phyloP scores from a whole-genome alignment of 2,797 vertebrate genomes.

The Nyctalus aviator region DNA sequence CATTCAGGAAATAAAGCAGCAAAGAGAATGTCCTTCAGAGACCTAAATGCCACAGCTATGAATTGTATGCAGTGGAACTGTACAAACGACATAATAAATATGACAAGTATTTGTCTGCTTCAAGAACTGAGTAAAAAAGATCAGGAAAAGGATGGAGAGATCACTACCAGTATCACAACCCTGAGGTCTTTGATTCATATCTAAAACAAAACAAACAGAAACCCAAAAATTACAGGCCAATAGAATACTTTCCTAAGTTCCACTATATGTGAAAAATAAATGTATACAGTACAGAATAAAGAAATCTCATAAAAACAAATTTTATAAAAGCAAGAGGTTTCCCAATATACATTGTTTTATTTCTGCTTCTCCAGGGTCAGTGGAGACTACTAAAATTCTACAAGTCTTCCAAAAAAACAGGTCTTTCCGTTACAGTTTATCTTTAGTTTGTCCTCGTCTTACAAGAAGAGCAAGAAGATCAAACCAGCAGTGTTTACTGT shows the following conservation, averaged over 20 bases:
- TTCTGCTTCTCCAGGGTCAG: slow-evolving; percentile 44
- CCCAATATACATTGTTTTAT: neutral
- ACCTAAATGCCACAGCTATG: slow-evolving; percentile 1
- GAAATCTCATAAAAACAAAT: slow-evolving; percentile 12
- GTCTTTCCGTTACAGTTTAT: neutral
- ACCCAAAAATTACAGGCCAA: neutral
- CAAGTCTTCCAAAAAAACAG: slow-evolving; percentile 19
- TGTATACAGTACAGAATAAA: neutral
- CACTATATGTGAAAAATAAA: slow-evolving; percentile 12
- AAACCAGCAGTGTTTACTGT: neutral
- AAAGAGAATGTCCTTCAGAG: slow-evolving; percentile 35
- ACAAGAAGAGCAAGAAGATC: neutral
- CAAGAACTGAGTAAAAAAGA: neutral
- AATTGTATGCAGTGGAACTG: neutral
- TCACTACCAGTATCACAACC: neutral
- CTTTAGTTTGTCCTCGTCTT: slow-evolving; percentile 10
- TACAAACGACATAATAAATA: neutral
- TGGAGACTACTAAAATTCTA: slow-evolving; percentile 1
- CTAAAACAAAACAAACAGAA: slow-evolving; percentile 1
- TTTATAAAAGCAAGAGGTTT: slow-evolving; percentile 42
- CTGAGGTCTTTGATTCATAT: neutral
- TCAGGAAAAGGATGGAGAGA: slow-evolving; percentile 1
- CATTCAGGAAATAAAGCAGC: slow-evolving; percentile 41
- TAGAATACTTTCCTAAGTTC: neutral
- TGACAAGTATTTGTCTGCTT: neutral